Base-by-base conservation (phyloP, 2,113 vertebrate genomes). In the Alligator sinensis region DNA sequence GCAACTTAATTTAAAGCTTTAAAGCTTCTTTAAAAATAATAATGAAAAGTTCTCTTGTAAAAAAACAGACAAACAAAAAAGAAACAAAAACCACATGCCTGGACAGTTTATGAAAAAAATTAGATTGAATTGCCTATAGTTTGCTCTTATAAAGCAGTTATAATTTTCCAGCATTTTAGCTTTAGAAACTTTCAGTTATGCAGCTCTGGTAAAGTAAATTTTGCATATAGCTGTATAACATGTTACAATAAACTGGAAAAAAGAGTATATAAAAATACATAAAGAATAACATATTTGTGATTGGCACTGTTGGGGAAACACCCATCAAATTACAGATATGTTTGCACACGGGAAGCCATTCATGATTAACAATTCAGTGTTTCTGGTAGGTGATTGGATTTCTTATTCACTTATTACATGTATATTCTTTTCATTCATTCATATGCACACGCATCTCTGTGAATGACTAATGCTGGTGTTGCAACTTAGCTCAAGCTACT, bases 91-190 rank as follows among this genome's bases (percentile, higher is more conserved):
- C 47, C 66, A 82, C 57, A 25, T 81, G 10, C 54, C 92, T 79
- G 54, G 47, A 77, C 16, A 90, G 55, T 82, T 93, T 76, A 59
- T 15, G 24, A 5, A 63, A 70, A 70, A 91, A 64, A 59, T 79
- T 13, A 19, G 19, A 78, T 68, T 68, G n/a, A 90, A 89, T 72
- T 4, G 55, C 15, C 47, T 68, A 30, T 77, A 66, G n/a, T 82
- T 75, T 93, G 28, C 82, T 89, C 94, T 54, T 86, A 88, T n/a
- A 16, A 80, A 87, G 77, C 8, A 79, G 47, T 74, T 38, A 27
- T 88, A 80, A 82, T 82, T 95, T 84, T 12, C 88, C 76, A 76
- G 77, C 24, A 58, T 90, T 93, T 79, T n/a, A 61, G 81, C 60
- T 60, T 82, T 10, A 68, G 17, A 30, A 19, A 57, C 82, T 93